phyloP scores from a whole-genome alignment of 37 sponge, comb jelly and placozoan species.

The Haliclona indistincta region DNA sequence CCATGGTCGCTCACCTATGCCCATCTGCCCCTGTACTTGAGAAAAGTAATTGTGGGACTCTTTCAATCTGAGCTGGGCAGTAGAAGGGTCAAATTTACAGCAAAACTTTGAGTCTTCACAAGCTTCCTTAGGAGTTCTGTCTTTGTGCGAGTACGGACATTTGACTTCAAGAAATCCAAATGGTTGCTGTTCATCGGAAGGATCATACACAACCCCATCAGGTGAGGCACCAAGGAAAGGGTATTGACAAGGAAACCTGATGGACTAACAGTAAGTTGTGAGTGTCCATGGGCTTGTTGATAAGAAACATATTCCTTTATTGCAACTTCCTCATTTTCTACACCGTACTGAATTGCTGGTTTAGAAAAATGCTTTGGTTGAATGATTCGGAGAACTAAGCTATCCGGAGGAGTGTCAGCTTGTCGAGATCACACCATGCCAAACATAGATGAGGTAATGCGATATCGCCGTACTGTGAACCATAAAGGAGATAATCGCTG shows the following conservation, averaged over 20 bases:
- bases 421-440: background rate
- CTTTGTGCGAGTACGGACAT: constrained; percentile 40
- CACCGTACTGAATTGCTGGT: constrained; percentile 6
- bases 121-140: constrained; percentile 32
- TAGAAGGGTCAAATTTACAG: background rate
- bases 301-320: background rate
- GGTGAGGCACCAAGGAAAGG: constrained; percentile 56
- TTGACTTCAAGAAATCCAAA: constrained; percentile 64
- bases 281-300: background rate
- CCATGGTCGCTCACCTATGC: constrained; percentile 44
- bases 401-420: constrained; percentile 4
- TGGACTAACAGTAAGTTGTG: background rate
- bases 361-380: constrained; percentile 25
- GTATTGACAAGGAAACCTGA: constrained; percentile 33
- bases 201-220: constrained; percentile 65
- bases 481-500: constrained; percentile 12
- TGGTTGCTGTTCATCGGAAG: constrained; percentile 22
- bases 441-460: constrained; percentile 25
- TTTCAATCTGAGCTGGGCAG: constrained; percentile 5
- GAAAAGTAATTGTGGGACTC: constrained; percentile 24
- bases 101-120: constrained; percentile 16
- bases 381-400: constrained; percentile 16
- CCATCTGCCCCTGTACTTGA: constrained; percentile 67
- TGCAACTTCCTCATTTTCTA: constrained; percentile 13
- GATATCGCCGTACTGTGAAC: background rate